These are phyloP conservation scores for Echeneis naucrates DNA, from an alignment of 2,797 vertebrate species.

Conservation along the genomic window DNA sequence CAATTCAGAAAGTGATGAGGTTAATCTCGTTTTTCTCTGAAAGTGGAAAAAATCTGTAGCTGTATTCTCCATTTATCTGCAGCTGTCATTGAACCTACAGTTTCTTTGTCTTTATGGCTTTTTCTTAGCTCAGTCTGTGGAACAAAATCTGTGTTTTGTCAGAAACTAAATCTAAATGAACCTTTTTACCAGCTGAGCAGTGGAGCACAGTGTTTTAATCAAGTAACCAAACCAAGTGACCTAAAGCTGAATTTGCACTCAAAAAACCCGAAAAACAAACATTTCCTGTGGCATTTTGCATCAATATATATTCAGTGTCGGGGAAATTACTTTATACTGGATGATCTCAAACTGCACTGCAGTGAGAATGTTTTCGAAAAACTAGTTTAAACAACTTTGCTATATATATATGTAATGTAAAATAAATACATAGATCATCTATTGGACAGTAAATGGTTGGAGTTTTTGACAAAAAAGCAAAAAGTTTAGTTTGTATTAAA, in stretches of 20 bases:
- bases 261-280: neutral
- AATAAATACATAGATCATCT: no score
- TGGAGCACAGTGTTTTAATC: neutral
- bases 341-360: no score
- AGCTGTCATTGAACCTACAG: constrained; percentile 14
- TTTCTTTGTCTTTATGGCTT: neutral
- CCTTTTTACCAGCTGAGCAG: neutral
- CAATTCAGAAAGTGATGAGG: no score
- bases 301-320: no score
- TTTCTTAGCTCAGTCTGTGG: neutral
- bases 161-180: neutral
- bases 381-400: no score
- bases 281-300: neutral
- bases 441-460: no score
- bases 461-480: no score
- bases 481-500: no score
- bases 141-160: neutral
- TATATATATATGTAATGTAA: no score
- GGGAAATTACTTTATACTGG: no score
- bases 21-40: constrained; percentile 5
- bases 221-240: neutral
- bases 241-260: no score
- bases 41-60: neutral
- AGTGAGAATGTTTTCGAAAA: no score
- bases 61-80: constrained; percentile 21